A percentile compares a stretch with the other conserved stretches of the same genome.
phyloP scores from a whole-genome alignment of 1,140 invertebrate species.

The Plutomurus gul region DNA sequence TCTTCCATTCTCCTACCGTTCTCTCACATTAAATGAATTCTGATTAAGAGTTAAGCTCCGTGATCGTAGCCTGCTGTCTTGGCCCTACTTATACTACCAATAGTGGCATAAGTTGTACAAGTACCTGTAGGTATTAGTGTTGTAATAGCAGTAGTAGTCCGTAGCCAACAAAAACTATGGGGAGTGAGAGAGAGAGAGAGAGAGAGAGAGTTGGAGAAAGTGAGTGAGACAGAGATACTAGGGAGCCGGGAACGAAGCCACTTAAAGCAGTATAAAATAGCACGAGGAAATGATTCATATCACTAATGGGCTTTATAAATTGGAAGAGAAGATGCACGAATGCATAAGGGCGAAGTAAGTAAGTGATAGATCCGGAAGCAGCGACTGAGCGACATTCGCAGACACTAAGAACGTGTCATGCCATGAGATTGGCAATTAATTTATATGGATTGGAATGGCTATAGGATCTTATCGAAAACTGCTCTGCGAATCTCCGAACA shows the following conservation, averaged over 20 bases:
- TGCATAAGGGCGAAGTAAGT: neutral
- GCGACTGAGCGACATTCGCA: neutral
- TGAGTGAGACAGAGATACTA: neutral
- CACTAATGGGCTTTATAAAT: constrained; percentile 25
- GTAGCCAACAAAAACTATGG: no score
- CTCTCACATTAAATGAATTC: constrained; percentile 12
- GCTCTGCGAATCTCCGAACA: neutral
- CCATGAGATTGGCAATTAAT: constrained; percentile 9
- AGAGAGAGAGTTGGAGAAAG: neutral
- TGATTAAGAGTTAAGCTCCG: neutral
- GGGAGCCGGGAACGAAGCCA: no score
- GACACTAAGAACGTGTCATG: constrained; percentile 16
- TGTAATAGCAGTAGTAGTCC: no score
- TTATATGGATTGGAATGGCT: constrained; percentile 14
- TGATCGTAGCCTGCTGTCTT: neutral
- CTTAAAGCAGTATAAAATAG: neutral
- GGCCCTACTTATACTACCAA: no score
- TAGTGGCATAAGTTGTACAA: no score
- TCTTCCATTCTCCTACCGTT: no score
- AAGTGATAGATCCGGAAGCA: constrained; percentile 11
- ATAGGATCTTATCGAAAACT: constrained; percentile 1
- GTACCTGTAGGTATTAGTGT: no score
- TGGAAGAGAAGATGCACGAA: neutral
- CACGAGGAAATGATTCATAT: neutral
- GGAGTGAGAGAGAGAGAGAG: no score